phyloP scores from a whole-genome alignment of 2,113 vertebrate genomes.

The Ariopsis seemanni region DNA sequence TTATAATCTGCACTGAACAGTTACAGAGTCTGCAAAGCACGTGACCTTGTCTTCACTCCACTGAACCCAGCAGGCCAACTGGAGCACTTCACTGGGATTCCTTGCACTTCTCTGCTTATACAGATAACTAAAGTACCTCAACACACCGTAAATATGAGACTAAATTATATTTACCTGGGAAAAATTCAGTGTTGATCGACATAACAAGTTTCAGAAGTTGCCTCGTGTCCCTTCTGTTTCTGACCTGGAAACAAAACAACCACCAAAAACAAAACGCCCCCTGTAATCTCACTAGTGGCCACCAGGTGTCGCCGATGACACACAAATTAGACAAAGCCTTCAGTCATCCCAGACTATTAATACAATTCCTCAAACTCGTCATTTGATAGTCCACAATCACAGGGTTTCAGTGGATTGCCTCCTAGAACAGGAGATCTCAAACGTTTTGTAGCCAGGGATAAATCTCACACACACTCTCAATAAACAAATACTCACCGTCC shows the following conservation, averaged over 20 bases:
- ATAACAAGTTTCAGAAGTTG: conserved; percentile 46
- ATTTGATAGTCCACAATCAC: neutral
- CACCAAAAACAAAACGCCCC: neutral
- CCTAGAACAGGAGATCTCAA: neutral
- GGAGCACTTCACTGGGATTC: neutral
- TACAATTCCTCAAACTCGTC: too few relatives aligned
- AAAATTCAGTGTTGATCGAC: conserved; percentile 51
- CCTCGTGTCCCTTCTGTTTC: conserved; percentile 3
- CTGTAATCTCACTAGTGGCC: conserved; percentile 42
- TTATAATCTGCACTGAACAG: neutral
- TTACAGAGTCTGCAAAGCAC: neutral
- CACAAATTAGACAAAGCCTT: neutral
- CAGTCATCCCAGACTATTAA: neutral
- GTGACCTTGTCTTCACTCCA: neutral
- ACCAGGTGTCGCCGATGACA: conserved; percentile 52
- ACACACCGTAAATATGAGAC: neutral
- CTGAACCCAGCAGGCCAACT: neutral
- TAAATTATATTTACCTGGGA: conserved; percentile 53
- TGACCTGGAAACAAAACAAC: neutral
- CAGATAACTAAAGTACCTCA: too few relatives aligned
- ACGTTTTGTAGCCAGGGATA: neutral
- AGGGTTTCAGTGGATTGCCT: neutral
- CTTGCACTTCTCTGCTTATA: neutral
- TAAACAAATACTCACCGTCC: too few relatives aligned
- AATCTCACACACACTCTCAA: neutral